Conservation (phyloP, 2,888 invertebrate species). For the Monoplex corrugatus region DNA sequence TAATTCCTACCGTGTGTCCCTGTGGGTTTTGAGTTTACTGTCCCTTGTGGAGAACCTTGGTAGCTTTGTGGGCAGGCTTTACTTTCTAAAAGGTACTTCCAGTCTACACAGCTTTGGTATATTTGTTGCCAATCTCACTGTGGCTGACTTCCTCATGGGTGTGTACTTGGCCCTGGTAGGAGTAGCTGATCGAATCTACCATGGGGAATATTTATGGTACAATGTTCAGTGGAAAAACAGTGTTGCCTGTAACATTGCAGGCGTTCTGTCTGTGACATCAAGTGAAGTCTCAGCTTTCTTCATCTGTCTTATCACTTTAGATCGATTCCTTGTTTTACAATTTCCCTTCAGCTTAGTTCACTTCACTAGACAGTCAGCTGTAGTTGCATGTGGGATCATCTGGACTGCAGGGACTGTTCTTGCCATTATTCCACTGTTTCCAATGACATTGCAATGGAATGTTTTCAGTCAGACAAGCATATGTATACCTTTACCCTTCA, state of each 20-base stretch:
- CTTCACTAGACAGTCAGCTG: background rate
- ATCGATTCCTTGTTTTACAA: conserved; percentile 45
- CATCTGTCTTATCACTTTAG: conserved; percentile 49
- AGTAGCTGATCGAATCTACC: conserved; percentile 47
- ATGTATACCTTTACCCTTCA: conserved; percentile 79
- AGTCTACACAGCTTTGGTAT: conserved; percentile 45
- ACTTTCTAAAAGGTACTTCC: conserved; percentile 26
- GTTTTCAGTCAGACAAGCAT: conserved; percentile 75
- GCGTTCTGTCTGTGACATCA: conserved; percentile 46
- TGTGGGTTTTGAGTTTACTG: conserved; percentile 49
- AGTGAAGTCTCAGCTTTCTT: conserved; percentile 44
- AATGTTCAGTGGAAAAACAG: conserved; percentile 49
- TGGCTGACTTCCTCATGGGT: conserved; percentile 51
- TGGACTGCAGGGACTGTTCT: conserved; percentile 72
- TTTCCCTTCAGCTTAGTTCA: conserved; percentile 34
- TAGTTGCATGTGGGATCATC: conserved; percentile 56
- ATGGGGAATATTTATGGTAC: conserved; percentile 24
- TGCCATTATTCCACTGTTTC: conserved; percentile 75
- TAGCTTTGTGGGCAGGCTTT: conserved; percentile 35
- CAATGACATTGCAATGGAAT: conserved; percentile 61
- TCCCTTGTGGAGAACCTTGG: conserved; percentile 47
- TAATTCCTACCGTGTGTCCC: conserved; percentile 28
- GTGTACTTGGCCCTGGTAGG: conserved; percentile 52
- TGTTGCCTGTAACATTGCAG: conserved; percentile 42
- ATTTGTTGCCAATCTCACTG: conserved; percentile 47